These are phyloP conservation scores for Agrilus mali DNA, from an alignment of 2,888 invertebrate species.

Conservation along the genomic window DNA sequence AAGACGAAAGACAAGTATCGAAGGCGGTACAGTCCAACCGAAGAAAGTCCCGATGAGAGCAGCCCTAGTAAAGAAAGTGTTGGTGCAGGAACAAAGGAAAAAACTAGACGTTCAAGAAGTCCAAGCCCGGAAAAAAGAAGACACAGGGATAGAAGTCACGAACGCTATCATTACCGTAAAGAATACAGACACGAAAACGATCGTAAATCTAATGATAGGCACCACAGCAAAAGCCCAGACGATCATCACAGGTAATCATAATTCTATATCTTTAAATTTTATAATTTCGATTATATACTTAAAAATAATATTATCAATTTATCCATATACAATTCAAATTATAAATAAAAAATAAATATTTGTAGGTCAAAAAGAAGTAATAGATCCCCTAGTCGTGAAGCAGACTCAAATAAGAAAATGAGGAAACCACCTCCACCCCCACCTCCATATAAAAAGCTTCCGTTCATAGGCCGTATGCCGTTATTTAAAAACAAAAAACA, in stretches of 20 bases:
- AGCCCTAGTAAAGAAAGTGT: conserved; percentile 1
- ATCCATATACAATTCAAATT: no score
- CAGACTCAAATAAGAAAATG: conserved; percentile 9
- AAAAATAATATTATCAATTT: no score
- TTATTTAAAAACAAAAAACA: conserved; percentile 51
- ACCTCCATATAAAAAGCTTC: conserved; percentile 49
- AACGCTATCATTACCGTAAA: conserved; percentile 11
- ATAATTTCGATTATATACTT: no score
- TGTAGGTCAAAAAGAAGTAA: no score
- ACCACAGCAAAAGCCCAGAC: no score
- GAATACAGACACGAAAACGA: conserved; percentile 7
- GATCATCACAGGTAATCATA: no score
- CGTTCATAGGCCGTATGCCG: conserved; percentile 79
- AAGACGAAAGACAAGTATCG: conserved; percentile 32
- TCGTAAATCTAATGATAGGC: not conserved
- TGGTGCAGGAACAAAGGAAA: no score
- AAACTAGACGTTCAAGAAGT: conserved; percentile 11
- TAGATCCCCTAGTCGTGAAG: not conserved
- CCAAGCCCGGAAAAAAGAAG: conserved; percentile 18
- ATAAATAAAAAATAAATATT: no score
- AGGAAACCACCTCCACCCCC: conserved; percentile 24
- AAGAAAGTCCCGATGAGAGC: conserved; percentile 15
- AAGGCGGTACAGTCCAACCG: conserved; percentile 17
- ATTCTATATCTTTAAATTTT: no score
- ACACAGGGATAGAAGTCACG: conserved; percentile 14